Base-by-base conservation (phyloP, 2,113 vertebrate species). In the Motacilla alba region DNA sequence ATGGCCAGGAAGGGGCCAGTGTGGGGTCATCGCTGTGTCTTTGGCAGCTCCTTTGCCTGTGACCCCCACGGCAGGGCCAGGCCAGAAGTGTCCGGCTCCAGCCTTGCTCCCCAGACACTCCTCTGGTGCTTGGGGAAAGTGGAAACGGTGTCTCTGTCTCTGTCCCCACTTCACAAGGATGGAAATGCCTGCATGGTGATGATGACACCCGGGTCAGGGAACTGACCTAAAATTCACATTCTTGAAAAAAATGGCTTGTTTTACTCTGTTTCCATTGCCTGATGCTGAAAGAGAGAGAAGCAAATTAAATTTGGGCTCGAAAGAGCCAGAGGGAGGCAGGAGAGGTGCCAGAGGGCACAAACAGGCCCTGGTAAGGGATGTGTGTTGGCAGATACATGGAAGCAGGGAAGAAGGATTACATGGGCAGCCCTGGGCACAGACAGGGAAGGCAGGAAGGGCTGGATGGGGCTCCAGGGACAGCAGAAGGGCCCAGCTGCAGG, bases 11-110 rank as follows among this genome's bases (percentile, higher is more conserved):
- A 53, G 81, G 31, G 39, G 20, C 66, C 14, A 17, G 17, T 2
- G 13, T 0, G 3, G 39, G 16, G 8, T 43, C 55, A 17, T 12
- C 0, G 0, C 26, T 41, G 21, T 49, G 6, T 15, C 70, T 74
- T n/a, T 2, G 3, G 15, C 49, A 81, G 69, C 22, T 46, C 44
- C 28, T 78, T 72, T 64, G 30, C 46, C n/a, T 62, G 50, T 62
- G 66, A 43, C 18, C 16, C 31, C 23, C 39, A 9, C 0, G 2
- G 12, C 55, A 41, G 21, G 28, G 15, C 41, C 50, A 46, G 15
- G 33, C 23, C 56, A 37, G 49, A 14, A 1, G 0, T 30, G 21
- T 10, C n/a, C 19, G 13, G 27, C 31, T 58, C 37, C 35, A 35
- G 58, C 43, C 84, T 31, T 0, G 3, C 39, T 43, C 21, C 30